Percentiles rank a stretch among this genome's conserved stretches.
These are phyloP conservation scores for Nerophis ophidion DNA, from an alignment of 2,113 vertebrate genomes.

Conservation along the genomic window DNA sequence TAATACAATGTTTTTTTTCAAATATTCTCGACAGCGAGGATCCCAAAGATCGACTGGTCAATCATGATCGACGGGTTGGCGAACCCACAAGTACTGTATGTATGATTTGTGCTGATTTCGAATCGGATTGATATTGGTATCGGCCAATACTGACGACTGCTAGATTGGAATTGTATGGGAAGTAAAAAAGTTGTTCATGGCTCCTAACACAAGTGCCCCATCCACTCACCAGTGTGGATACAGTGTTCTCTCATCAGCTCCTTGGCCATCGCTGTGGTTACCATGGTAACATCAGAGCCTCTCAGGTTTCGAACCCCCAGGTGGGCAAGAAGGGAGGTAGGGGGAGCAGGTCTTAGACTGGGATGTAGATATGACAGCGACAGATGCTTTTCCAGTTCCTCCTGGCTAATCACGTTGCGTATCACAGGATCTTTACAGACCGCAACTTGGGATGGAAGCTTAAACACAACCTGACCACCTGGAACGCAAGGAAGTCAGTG, in stretches of 20 bases:
- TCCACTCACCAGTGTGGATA: slow-evolving; percentile 52
- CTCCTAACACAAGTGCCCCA: neutral
- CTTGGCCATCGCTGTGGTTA: slow-evolving; percentile 71
- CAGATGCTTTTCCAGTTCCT: slow-evolving; percentile 66
- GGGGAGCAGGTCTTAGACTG: slow-evolving; percentile 49
- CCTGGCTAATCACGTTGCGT: slow-evolving; percentile 66
- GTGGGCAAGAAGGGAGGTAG: slow-evolving; percentile 64
- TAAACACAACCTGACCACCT: slow-evolving; percentile 66
- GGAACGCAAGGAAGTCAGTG: neutral
- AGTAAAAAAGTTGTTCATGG: neutral
- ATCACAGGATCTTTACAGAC: slow-evolving; percentile 70
- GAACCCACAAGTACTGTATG: too few species aligned
- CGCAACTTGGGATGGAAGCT: slow-evolving; percentile 73
- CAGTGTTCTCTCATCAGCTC: slow-evolving; percentile 50
- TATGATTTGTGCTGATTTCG: too few species aligned
- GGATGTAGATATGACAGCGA: slow-evolving; percentile 75
- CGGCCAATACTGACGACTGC: too few species aligned
- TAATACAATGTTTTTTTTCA: too few species aligned
- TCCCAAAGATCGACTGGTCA: too few species aligned
- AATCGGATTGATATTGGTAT: too few species aligned
- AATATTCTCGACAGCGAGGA: too few species aligned
- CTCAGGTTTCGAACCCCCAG: slow-evolving; percentile 68
- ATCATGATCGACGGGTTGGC: too few species aligned
- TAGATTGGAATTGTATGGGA: too few species aligned
- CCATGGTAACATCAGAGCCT: slow-evolving; percentile 64